Evolutionary conservation across 2,113 vertebrate species (phyloP).

Genomic region (Erpornis zantholeuca): DNA sequence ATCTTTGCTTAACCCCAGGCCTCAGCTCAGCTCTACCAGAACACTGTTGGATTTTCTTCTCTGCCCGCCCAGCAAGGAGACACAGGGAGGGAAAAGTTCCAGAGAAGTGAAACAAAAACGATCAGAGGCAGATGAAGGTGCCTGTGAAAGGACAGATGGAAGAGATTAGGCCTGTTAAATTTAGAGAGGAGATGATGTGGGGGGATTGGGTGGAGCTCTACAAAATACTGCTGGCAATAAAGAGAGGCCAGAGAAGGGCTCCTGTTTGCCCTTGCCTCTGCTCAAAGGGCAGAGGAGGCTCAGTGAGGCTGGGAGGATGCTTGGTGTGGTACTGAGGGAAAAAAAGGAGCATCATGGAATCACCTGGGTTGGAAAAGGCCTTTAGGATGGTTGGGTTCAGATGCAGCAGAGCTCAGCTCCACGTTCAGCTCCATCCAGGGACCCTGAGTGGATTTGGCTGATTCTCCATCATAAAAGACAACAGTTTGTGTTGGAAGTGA

Average conservation of each 20-base stretch:
- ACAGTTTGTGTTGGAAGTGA: background rate
- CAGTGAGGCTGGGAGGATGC: background rate
- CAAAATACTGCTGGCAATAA: background rate
- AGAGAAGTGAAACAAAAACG: background rate
- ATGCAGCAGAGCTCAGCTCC: background rate
- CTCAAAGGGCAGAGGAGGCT: background rate
- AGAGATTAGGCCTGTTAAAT: conserved; percentile 28
- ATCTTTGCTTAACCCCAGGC: background rate
- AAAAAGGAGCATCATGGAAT: background rate
- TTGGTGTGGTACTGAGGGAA: background rate
- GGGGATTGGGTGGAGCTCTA: background rate
- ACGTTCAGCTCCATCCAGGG: rapidly evolving
- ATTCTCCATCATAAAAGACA: background rate
- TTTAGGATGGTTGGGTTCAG: background rate
- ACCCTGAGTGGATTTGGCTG: background rate
- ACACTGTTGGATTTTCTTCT: background rate
- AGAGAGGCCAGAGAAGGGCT: background rate
- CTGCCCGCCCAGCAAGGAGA: background rate
- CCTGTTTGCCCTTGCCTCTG: background rate
- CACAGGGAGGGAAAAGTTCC: background rate
- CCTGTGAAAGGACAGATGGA: background rate
- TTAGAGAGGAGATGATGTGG: background rate
- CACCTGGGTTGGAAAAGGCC: background rate
- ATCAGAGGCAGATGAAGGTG: background rate
- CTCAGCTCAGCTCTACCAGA: background rate